phyloP scores from a whole-genome alignment of 2,113 vertebrate species.

The Ariopsis seemanni region DNA sequence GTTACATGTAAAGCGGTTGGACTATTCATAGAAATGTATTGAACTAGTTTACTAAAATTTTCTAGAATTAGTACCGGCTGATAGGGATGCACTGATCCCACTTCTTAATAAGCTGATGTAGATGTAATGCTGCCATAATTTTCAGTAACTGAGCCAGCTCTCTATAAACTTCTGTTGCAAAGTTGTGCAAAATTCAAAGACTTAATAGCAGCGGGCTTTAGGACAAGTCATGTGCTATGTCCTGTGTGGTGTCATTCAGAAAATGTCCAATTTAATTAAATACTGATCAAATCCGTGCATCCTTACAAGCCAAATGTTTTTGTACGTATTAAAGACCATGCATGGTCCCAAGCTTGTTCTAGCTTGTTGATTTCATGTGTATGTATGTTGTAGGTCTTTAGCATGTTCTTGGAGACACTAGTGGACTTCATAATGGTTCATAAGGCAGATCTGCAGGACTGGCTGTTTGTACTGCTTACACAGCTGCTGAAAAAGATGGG shows the following conservation, averaged over 20 bases:
- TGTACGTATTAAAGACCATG: background rate
- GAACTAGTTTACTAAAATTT: background rate
- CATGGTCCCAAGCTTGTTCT: too few species aligned
- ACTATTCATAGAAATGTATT: background rate
- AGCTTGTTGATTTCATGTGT: constrained; percentile 1
- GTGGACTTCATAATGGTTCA: constrained; percentile 96
- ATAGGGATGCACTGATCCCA: background rate
- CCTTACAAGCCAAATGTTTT: background rate
- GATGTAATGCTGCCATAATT: background rate
- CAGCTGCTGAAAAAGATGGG: constrained; percentile 98
- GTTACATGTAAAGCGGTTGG: background rate
- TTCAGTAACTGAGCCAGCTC: background rate
- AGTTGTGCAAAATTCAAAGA: background rate
- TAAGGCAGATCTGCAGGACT: constrained; percentile 95
- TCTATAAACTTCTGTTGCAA: background rate
- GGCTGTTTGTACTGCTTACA: constrained; percentile 92
- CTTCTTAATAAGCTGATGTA: background rate
- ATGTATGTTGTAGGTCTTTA: constrained; percentile 85
- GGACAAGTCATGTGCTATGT: background rate
- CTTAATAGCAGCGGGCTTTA: background rate
- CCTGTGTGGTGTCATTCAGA: background rate
- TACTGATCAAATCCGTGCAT: background rate
- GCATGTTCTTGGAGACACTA: constrained; percentile 98
- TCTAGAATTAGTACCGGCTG: background rate
- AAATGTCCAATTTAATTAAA: background rate